Base-by-base conservation (phyloP, 1,140 invertebrate genomes). In the Lutraria rhynchaena region DNA sequence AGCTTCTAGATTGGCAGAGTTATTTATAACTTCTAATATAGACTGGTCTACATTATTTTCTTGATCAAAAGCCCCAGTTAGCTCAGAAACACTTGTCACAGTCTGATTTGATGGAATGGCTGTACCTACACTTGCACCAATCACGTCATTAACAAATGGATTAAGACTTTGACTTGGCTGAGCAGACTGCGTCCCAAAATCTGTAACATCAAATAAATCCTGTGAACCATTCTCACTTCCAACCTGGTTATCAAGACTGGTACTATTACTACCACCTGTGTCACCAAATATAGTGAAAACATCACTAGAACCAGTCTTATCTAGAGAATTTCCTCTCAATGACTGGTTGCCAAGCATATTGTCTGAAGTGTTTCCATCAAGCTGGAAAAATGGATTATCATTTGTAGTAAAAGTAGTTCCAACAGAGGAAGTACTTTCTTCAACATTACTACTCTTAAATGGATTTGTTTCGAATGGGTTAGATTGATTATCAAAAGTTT, bases 221-320 rank as follows among this genome's bases (percentile, higher is more conserved):
- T 75, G 57, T 60, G 41, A 67, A 77, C 61, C 49, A 57, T 27
- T 67, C 61, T 77, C 41, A 55, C 51, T 71, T 55, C 29, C 44
- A 53, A 29, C 9, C n/a, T 67, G 75, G 35, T 67, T 67, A 7
- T 44, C 49, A 3, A 19, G 19, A 22, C n/a, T 22, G 11, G 46
- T 24, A 22, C 17, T 46, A n/a, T 37, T 41, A 24, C 44, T 35
- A 0, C 29, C 7, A 9, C 22, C 49, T 22, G 46, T 65, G 15
- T 55, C 33, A 37, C 46, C 33, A 41, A 77, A 77, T 35, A 44
- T 24, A 77, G 53, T 46, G 24, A 71, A 55, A 71, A 55, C 41
- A 49, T 65, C 37, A 15, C 37, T 41, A 41, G 37, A 41, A 41
- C 37, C 37, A 5, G 37, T 41, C 15, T 41, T 5, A 15, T 41